These are phyloP conservation scores for Panulirus ornatus DNA, from an alignment of 1,140 invertebrate genomes.

Conservation along the genomic window DNA sequence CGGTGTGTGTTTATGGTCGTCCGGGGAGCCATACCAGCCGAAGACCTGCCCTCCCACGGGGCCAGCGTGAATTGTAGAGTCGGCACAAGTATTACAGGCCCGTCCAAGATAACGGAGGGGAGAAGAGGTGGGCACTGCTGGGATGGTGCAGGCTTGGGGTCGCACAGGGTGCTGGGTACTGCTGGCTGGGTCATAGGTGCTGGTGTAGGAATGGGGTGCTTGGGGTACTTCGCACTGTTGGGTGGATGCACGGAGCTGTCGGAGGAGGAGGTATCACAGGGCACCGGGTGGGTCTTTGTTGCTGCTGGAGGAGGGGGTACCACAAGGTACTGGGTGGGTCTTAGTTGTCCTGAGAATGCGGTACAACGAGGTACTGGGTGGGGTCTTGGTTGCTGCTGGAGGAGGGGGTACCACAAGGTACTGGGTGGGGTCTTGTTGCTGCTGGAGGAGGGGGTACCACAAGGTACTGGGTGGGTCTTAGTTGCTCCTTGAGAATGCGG, in stretches of 20 bases:
- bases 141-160: no score
- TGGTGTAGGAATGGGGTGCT: background rate
- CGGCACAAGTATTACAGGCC: constrained; percentile 63
- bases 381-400: no score
- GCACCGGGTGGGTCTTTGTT: background rate
- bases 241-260: background rate
- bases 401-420: no score
- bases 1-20: constrained; percentile 62
- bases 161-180: no score
- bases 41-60: constrained; percentile 45
- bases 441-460: no score
- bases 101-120: constrained; percentile 5
- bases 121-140: background rate
- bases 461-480: no score
- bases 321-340: no score
- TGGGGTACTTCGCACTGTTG: background rate
- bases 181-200: background rate
- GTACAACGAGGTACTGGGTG: no score
- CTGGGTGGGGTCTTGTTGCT: no score
- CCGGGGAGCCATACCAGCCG: constrained; percentile 56
- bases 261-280: no score
- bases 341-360: no score
- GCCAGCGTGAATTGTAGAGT: constrained; percentile 61
- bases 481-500: no score
- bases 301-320: background rate